phyloP scores from a whole-genome alignment of 1,140 invertebrate genomes.

The Drosophila lowei region DNA sequence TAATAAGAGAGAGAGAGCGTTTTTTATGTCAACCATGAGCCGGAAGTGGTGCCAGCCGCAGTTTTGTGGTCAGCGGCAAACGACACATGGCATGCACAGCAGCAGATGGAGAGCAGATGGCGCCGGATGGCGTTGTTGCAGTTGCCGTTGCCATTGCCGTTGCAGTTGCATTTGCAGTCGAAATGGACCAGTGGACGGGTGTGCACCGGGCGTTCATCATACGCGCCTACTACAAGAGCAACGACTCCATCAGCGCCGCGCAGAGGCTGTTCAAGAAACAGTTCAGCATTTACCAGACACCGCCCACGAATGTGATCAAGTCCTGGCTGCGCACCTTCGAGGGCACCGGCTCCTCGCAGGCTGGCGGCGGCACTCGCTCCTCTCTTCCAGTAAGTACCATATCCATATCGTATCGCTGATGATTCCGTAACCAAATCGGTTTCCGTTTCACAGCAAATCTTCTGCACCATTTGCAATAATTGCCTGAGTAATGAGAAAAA shows the following conservation, averaged over 20 bases:
- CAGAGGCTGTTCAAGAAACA: constrained; percentile 75
- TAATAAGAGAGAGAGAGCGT: constrained; percentile 20
- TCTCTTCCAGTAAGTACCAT: constrained; percentile 59
- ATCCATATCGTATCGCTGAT: not conserved
- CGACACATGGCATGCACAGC: constrained; percentile 9
- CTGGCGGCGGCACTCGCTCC: constrained; percentile 49
- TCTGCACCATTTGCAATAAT: constrained; percentile 75
- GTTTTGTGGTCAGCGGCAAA: constrained; percentile 4
- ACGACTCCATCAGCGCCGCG: constrained; percentile 75
- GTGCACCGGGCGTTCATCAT: constrained; percentile 79
- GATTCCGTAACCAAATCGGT: not conserved
- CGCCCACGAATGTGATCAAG: constrained; percentile 70
- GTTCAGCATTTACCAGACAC: constrained; percentile 77
- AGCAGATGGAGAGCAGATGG: not conserved
- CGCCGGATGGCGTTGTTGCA: constrained; percentile 6
- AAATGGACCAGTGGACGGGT: constrained; percentile 79
- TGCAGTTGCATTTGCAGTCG: constrained; percentile 39
- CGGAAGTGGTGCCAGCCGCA: constrained; percentile 50
- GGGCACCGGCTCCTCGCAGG: constrained; percentile 71
- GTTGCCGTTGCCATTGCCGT: constrained; percentile 11
- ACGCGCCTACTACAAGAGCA: constrained; percentile 77
- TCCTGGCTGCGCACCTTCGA: constrained; percentile 78
- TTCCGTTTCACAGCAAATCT: constrained; percentile 56
- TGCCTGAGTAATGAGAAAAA: constrained; percentile 74
- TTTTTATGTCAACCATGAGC: constrained; percentile 68